Evolutionary conservation across 2,113 vertebrate species (phyloP), one percentile per base, ranked within the genome.

Genomic region (Calyptommatus sinebrachiatus): DNA sequence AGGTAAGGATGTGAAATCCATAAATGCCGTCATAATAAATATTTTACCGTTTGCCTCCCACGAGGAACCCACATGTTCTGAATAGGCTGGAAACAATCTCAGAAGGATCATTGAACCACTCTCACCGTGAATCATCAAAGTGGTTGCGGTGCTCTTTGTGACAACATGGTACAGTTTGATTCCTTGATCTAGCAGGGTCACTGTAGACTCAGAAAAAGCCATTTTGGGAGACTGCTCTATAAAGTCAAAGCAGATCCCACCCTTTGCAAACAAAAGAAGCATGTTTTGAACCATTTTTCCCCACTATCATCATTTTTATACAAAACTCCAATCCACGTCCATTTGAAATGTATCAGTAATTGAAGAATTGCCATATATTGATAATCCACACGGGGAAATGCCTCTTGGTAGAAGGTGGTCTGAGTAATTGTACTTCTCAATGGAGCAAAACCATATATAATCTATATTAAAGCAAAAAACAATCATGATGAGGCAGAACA

Each of bases 131-230:
- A 80, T 22, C 35, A 73, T 8, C 8, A 73, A 9, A 2, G 2
- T 61, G 35, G 35, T 80, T 21, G 71, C 78, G 66, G 29, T 73
- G 60, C 70, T 80, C 0, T 66, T 26, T 21, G 31, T 48, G 61
- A 80, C 31, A 16, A 11, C 31, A 3, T 65, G 26, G 16, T 8
- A 6, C 29, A 57, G 65, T 41, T 26, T 11, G 10, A 41, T 4
- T 1, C 48, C 48, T 2, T 69, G 4, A 7, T 0, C 21, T 5
- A 78, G 0, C 7, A 3, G 8, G 46, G 21, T 28, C 24, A 2
- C 46, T 1, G 24, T 28, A 14, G 2, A 8, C 21, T 16, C 6
- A 0, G 1, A 2, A 2, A 5, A 68, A 10, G 21, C 24, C 8
- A 78, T 16, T 10, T 8, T 29, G 1, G 41, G 41, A 2, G 66